Base-by-base conservation (phyloP, 2,113 vertebrate genomes). In the Smithornis capensis region DNA sequence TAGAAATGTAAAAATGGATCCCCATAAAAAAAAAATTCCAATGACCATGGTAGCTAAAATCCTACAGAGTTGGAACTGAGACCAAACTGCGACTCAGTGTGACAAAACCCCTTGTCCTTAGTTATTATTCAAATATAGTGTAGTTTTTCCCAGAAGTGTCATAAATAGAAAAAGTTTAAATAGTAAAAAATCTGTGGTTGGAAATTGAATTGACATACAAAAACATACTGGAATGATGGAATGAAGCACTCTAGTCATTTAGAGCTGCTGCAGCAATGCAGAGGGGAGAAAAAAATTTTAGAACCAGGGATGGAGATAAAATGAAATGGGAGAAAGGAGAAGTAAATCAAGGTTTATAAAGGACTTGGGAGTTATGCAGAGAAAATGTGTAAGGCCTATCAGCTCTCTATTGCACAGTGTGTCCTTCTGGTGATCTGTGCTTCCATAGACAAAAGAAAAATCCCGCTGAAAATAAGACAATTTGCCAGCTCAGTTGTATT, bases 241-340 rank as follows among this genome's bases (percentile, higher is more conserved):
- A 90, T 70, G 78, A 94, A 76, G 90, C 84, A 85, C 35, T 83
- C 59, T 1, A 81, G 91, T 38, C 67, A 88, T 80, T 95, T 73
- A 81, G 67, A 90, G 55, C 27, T 88, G 59, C 71, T 86, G 85
- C 78, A 95, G 95, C 85, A 91, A 76, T 62, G 71, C 71, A 87
- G 75, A 90, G 33, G 27, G 38, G 29, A 83, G 38, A 31, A 79
- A 47, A 77, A 67, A 60, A 35, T 2, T n/a, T 80, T 42, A 65
- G 63, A 76, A 73, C 17, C 37, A 57, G 45, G 29, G 89, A 79
- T 1, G 2, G 81, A 40, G 5, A 88, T 44, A 80, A 95, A 95
- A 68, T 70, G 47, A 85, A 76, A 88, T 29, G 64, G 42, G 50
- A 77, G 49, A 81, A 83, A n/a, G 33, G 35, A 85, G 42, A 83